A percentile compares a stretch with the other conserved stretches of the same genome.
phyloP scores from a whole-genome alignment of 2,113 vertebrate species.

The Petroica traversi region DNA sequence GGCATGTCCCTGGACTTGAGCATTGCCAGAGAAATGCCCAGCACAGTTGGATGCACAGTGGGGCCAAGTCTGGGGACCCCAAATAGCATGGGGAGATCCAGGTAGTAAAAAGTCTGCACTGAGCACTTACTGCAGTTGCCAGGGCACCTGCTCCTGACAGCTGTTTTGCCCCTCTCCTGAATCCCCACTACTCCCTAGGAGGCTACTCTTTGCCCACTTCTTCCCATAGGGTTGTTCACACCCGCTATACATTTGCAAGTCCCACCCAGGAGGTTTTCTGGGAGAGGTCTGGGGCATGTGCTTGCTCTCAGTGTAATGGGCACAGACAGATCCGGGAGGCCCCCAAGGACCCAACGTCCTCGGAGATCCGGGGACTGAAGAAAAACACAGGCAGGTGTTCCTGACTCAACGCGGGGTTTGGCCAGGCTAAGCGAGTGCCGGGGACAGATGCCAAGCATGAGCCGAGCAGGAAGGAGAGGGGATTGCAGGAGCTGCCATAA shows the following conservation, averaged over 20 bases:
- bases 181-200: fast-evolving
- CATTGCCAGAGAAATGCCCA: neutral
- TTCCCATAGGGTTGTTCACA: neutral
- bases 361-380: neutral
- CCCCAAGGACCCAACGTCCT: neutral
- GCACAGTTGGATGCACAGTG: fast-evolving
- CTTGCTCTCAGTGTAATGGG: neutral
- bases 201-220: neutral
- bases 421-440: neutral
- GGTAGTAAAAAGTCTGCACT: neutral
- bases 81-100: neutral
- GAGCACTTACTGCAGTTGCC: neutral
- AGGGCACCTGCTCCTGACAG: neutral
- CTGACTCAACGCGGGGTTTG: conserved; percentile 26
- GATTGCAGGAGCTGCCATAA: neutral
- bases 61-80: neutral
- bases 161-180: neutral
- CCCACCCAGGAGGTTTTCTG: neutral
- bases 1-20: neutral
- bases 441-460: conserved; percentile 11
- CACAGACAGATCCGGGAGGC: neutral
- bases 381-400: conserved; percentile 56
- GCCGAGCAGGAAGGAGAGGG: conserved; percentile 23
- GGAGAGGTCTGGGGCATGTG: fast-evolving
- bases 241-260: neutral